A percentile compares a stretch with the other conserved stretches of the same genome.
These are phyloP conservation scores for Synanthedon formicaeformis DNA, from an alignment of 2,888 invertebrate genomes.

Conservation along the genomic window DNA sequence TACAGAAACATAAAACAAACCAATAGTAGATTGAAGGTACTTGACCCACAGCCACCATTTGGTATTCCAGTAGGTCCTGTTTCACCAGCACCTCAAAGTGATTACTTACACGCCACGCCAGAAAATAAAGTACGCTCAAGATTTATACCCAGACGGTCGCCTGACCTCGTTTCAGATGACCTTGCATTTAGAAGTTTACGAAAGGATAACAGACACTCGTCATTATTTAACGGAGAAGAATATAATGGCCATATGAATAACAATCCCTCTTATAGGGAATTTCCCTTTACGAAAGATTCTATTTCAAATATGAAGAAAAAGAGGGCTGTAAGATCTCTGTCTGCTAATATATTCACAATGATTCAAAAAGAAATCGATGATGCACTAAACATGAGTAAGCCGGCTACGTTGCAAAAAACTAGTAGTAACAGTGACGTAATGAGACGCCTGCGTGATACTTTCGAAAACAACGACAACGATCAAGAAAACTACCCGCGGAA, in stretches of 20 bases:
- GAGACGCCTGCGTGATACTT: constrained; percentile 55
- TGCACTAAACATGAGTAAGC: constrained; percentile 64
- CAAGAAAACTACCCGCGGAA: constrained; percentile 56
- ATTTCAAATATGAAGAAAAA: constrained; percentile 74
- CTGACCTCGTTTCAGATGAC: constrained; percentile 89
- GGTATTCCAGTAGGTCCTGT: constrained; percentile 91
- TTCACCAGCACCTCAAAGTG: constrained; percentile 81
- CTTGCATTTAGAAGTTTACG: constrained; percentile 86
- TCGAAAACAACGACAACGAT: constrained; percentile 56
- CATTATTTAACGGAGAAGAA: constrained; percentile 58
- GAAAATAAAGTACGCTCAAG: constrained; percentile 71
- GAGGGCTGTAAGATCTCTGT: constrained; percentile 83
- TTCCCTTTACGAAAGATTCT: constrained; percentile 42
- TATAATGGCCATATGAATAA: constrained; percentile 61
- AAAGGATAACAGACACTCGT: constrained; percentile 78
- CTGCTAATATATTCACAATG: constrained; percentile 85
- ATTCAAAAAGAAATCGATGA: constrained; percentile 76
- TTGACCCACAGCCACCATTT: constrained; percentile 89
- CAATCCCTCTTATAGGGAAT: constrained; percentile 46
- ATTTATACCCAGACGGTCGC: constrained; percentile 76
- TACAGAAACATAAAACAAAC: constrained; percentile 84
- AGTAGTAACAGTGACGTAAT: constrained; percentile 73
- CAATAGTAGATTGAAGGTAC: constrained; percentile 77
- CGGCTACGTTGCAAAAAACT: constrained; percentile 69
- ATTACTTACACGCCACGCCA: constrained; percentile 85